Conservation (phyloP, 2,888 invertebrate genomes). For the Dastarcus helophoroides region DNA sequence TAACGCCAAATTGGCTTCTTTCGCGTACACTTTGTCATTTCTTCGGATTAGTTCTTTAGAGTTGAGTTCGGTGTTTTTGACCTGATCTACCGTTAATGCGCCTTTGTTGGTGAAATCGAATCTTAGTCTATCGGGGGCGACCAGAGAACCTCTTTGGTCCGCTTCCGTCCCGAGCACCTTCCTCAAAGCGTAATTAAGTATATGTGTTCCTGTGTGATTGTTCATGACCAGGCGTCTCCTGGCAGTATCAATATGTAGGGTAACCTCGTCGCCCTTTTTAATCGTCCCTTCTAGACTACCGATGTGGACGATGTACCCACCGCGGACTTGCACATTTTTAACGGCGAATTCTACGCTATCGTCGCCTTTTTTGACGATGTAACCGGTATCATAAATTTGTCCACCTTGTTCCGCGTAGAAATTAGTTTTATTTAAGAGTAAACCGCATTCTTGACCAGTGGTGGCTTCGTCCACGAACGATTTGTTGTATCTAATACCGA, state of each 20-base stretch:
- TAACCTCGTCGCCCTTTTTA: constrained; percentile 73
- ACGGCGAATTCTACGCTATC: constrained; percentile 86
- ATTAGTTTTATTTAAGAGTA: constrained; percentile 81
- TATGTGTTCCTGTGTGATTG: constrained; percentile 97
- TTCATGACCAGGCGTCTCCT: constrained; percentile 92
- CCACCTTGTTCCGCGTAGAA: constrained; percentile 99
- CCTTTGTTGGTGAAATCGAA: constrained; percentile 96
- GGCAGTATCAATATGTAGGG: constrained; percentile 69
- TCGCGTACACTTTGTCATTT: constrained; percentile 61
- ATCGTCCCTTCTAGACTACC: constrained; percentile 80
- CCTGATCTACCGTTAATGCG: constrained; percentile 80
- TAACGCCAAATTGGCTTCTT: constrained; percentile 66
- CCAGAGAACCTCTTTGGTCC: constrained; percentile 93
- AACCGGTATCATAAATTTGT: constrained; percentile 95
- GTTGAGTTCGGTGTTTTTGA: constrained; percentile 72
- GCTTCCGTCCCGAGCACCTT: constrained; percentile 82
- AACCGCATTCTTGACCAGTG: constrained; percentile 81
- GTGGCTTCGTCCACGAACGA: constrained; percentile 73
- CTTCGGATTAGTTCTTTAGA: constrained; percentile 55
- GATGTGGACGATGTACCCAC: constrained; percentile 89
- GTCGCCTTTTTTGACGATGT: constrained; percentile 61
- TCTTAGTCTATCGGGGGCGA: constrained; percentile 88
- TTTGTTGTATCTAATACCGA: constrained; percentile 71
- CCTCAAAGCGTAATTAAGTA: constrained; percentile 87
- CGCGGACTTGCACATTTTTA: constrained; percentile 87